Percentiles rank a stretch among this genome's conserved stretches.
Evolutionary conservation across 2,113 vertebrate species (phyloP).

Genomic region (Microcebus griseorufus): DNA sequence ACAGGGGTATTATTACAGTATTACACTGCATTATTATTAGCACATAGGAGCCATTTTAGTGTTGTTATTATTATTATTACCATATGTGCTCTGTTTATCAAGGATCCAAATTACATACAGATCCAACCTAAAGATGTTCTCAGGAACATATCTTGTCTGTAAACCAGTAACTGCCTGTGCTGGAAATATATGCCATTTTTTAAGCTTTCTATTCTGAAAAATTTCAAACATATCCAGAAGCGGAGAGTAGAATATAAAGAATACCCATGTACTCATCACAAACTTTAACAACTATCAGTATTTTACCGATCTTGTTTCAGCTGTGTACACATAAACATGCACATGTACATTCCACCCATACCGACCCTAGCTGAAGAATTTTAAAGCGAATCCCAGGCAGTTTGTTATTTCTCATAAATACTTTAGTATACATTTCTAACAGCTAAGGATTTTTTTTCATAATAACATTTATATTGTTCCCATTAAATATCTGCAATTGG

Average conservation of each 20-base stretch:
- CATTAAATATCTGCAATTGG: neutral
- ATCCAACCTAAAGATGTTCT: no score
- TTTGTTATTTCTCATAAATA: neutral
- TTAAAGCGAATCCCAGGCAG: neutral
- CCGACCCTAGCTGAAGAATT: neutral
- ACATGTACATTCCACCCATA: neutral
- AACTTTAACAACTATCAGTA: neutral
- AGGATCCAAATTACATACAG: no score
- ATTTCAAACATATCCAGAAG: neutral
- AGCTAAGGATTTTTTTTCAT: neutral
- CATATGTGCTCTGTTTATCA: no score
- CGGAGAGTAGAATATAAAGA: neutral
- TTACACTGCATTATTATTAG: no score
- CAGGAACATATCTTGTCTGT: no score
- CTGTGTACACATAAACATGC: neutral
- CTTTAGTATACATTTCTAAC: neutral
- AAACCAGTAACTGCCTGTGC: no score
- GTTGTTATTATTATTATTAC: no score
- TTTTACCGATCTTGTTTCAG: neutral
- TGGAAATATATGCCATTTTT: neutral
- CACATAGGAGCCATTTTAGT: no score
- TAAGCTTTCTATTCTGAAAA: constrained; percentile 1
- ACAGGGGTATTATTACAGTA: no score
- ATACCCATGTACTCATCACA: neutral
- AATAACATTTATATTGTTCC: neutral